Conservation (phyloP, 1,140 invertebrate species). For the Ephestia elutella region DNA sequence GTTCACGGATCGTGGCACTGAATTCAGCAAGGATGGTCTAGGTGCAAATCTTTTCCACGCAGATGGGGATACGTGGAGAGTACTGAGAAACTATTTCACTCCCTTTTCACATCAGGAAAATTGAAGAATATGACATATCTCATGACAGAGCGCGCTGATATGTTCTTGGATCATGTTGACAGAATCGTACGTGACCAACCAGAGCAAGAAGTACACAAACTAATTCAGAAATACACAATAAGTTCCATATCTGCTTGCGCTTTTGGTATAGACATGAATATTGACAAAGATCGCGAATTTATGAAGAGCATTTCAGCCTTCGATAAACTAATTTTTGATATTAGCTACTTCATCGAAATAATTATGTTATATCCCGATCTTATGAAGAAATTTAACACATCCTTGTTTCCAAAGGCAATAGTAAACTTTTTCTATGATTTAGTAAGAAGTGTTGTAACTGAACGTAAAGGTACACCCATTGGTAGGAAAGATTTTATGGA, state of each 20-base stretch:
- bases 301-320: conserved; percentile 21
- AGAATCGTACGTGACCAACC: conserved; percentile 17
- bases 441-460: conserved; percentile 17
- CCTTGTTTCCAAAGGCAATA: conserved; percentile 29
- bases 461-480: conserved; percentile 25
- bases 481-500: conserved; percentile 43
- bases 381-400: conserved; percentile 27
- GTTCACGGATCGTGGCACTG: conserved; percentile 69
- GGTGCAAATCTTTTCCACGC: conserved; percentile 62
- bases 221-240: conserved; percentile 59
- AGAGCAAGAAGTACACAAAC: conserved; percentile 55
- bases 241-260: conserved; percentile 74
- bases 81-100: conserved; percentile 71
- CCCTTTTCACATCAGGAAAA: conserved; percentile 77
- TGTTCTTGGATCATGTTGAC: conserved; percentile 40
- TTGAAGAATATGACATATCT: conserved; percentile 74
- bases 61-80: conserved; percentile 74
- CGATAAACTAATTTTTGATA: conserved; percentile 26
- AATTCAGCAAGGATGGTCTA: conserved; percentile 70
- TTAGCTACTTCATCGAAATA: conserved; percentile 24
- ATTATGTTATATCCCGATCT: conserved; percentile 42
- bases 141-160: conserved; percentile 44
- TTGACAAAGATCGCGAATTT: conserved; percentile 11
- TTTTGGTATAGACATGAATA: conserved; percentile 75
- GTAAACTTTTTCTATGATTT: conserved; percentile 31